Percentiles rank a stretch among this genome's conserved stretches.
These are phyloP conservation scores for Motacilla alba DNA, from an alignment of 2,113 vertebrate genomes.

Conservation along the genomic window DNA sequence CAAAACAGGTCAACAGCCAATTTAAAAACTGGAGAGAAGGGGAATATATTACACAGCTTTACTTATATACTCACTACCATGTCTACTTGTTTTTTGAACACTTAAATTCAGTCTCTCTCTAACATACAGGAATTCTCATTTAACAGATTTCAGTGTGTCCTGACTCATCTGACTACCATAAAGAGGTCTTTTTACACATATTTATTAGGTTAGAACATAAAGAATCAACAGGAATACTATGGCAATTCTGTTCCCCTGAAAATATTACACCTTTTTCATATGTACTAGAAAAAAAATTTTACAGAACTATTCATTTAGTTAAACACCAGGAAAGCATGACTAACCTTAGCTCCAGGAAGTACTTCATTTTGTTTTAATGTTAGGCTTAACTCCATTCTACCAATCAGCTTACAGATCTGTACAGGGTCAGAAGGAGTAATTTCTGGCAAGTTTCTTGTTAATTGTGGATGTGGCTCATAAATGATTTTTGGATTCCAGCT, in stretches of 20 bases:
- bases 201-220: background rate
- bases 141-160: background rate
- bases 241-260: background rate
- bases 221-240: background rate
- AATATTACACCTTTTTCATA: background rate
- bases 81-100: background rate
- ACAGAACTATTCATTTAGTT: background rate
- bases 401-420: conserved; percentile 87
- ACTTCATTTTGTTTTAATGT: conserved; percentile 93
- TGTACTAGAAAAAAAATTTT: background rate
- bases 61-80: background rate
- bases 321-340: background rate
- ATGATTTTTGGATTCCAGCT: conserved; percentile 98
- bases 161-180: background rate
- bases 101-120: background rate
- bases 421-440: conserved; percentile 84
- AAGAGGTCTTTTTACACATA: background rate
- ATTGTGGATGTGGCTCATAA: conserved; percentile 94
- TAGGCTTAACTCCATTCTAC: conserved; percentile 87
- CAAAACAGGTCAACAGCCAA: background rate
- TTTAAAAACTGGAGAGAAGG: background rate
- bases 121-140: background rate
- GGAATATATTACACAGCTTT: background rate
- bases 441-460: conserved; percentile 86
- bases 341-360: conserved; percentile 92